These are phyloP conservation scores for Charaxes varanes DNA, from an alignment of 1,140 invertebrate species.

Conservation along the genomic window DNA sequence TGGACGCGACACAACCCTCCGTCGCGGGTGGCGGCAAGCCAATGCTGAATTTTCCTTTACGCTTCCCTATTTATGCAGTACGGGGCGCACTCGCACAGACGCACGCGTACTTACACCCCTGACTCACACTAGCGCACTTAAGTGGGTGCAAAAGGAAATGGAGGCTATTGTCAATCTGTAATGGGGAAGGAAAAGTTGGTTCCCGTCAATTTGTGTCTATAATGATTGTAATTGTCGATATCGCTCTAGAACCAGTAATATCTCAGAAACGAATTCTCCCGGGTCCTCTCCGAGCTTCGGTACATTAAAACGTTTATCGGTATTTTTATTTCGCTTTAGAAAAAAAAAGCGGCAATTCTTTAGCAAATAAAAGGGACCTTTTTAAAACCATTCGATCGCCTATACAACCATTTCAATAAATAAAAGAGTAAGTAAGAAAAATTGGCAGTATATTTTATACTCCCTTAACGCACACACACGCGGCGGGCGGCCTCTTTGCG, in stretches of 20 bases:
- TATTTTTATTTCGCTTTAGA: slow-evolving; percentile 11
- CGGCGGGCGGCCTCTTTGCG: slow-evolving; percentile 24
- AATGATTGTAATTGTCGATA: slow-evolving; percentile 62
- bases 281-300: slow-evolving; percentile 10
- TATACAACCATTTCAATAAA: slow-evolving; percentile 41
- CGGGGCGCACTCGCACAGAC: slow-evolving; percentile 19
- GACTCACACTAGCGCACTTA: slow-evolving; percentile 35
- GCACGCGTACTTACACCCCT: slow-evolving; percentile 18
- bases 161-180: slow-evolving; percentile 58
- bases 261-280: slow-evolving; percentile 23
- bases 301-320: slow-evolving; percentile 3
- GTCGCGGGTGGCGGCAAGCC: slow-evolving; percentile 38
- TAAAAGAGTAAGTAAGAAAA: slow-evolving; percentile 56
- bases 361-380: slow-evolving; percentile 24
- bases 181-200: slow-evolving; percentile 64
- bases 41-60: slow-evolving; percentile 37
- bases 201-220: slow-evolving; percentile 58
- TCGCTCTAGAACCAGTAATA: slow-evolving; percentile 32
- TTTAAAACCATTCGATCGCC: slow-evolving; percentile 34
- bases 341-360: slow-evolving; percentile 9
- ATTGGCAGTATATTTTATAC: slow-evolving; percentile 46
- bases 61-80: slow-evolving; percentile 39
- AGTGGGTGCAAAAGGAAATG: slow-evolving; percentile 58
- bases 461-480: slow-evolving; percentile 35
- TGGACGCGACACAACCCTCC: slow-evolving; percentile 33